Conservation (phyloP, 1,140 invertebrate species). For the Zaprionus ornatus region DNA sequence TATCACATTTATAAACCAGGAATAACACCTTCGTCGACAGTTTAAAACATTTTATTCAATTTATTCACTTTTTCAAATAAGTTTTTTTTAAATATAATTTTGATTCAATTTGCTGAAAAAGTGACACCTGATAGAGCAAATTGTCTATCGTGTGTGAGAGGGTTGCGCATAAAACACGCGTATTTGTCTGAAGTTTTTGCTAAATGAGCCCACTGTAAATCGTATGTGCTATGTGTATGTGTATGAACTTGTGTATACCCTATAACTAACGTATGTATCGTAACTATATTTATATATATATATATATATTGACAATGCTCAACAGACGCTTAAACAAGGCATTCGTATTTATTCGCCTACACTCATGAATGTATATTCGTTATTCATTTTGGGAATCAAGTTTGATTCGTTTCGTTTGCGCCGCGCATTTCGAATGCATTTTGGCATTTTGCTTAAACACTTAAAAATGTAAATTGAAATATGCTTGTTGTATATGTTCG, state of each 20-base stretch:
- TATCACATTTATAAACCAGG: too few relatives aligned
- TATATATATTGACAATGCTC: slow-evolving; percentile 16
- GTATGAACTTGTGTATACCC: neutral
- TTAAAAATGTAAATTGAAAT: slow-evolving; percentile 75
- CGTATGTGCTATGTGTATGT: slow-evolving; percentile 6
- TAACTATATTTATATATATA: neutral
- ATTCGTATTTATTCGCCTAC: slow-evolving; percentile 31
- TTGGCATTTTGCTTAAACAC: slow-evolving; percentile 74
- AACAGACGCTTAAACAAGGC: slow-evolving; percentile 18
- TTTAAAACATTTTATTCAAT: slow-evolving; percentile 61
- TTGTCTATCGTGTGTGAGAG: slow-evolving; percentile 11
- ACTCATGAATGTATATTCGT: slow-evolving; percentile 33
- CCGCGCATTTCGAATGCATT: slow-evolving; percentile 72
- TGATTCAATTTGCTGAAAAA: slow-evolving; percentile 57
- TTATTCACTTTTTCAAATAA: slow-evolving; percentile 21
- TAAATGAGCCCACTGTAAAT: slow-evolving; percentile 18
- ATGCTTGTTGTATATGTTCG: slow-evolving; percentile 13
- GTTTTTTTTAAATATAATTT: slow-evolving; percentile 58
- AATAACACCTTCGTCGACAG: neutral
- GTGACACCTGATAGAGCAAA: slow-evolving; percentile 50
- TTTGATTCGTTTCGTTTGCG: slow-evolving; percentile 36
- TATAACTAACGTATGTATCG: slow-evolving; percentile 10
- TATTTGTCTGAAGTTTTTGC: slow-evolving; percentile 23
- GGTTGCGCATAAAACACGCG: slow-evolving; percentile 13
- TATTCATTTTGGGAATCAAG: slow-evolving; percentile 22